A percentile compares a stretch with the other conserved stretches of the same genome.
These are phyloP conservation scores for Aulostomus chinensis DNA, from an alignment of 2,797 vertebrate genomes.

Conservation along the genomic window DNA sequence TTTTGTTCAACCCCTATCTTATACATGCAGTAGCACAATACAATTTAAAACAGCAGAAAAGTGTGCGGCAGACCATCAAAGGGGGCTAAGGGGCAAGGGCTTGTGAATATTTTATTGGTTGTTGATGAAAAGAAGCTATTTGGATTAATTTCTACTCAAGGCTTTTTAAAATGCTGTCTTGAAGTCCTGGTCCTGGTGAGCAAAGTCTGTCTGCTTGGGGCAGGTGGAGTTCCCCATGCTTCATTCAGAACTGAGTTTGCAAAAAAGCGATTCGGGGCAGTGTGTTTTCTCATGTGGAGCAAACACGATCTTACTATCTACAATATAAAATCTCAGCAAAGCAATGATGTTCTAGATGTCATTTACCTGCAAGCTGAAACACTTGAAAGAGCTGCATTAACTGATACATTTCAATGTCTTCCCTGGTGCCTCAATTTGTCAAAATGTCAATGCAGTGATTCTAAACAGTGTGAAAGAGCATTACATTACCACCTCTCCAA, in stretches of 20 bases:
- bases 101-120: constrained; percentile 67
- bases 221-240: no score
- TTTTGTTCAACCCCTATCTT: constrained; percentile 51
- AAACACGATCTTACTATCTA: constrained; percentile 10
- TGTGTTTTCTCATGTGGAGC: not conserved
- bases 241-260: no score
- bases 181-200: constrained; percentile 24
- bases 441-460: constrained; percentile 40
- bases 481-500: constrained; percentile 34
- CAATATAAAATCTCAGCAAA: constrained; percentile 21
- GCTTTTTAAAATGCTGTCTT: constrained; percentile 55
- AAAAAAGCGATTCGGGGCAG: no score
- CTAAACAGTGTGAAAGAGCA: constrained; percentile 40
- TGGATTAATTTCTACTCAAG: constrained; percentile 57
- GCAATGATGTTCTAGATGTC: no score
- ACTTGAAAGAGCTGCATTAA: no score
- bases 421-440: constrained; percentile 23
- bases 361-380: no score
- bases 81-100: constrained; percentile 2
- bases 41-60: constrained; percentile 14
- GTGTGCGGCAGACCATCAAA: constrained; percentile 36
- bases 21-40: constrained; percentile 43
- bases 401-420: no score
- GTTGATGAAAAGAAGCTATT: constrained; percentile 67
- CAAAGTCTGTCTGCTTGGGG: no score